Evolutionary conservation across 2,888 invertebrate species (phyloP).

Genomic region (Thereva unica): DNA sequence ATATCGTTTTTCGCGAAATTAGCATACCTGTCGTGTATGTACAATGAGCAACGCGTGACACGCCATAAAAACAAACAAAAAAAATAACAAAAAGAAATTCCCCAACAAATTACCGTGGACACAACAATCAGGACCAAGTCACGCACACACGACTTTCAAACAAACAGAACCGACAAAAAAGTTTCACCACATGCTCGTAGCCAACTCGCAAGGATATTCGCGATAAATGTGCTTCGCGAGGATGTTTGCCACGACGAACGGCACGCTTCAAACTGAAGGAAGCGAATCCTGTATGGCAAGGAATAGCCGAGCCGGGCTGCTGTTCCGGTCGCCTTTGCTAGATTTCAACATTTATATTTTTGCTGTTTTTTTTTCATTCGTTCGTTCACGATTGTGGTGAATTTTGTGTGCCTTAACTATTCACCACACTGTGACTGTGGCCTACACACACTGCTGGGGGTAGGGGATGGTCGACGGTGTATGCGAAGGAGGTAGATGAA

Average conservation of each 20-base stretch:
- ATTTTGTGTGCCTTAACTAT: slow-evolving; percentile 9
- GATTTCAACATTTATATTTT: not conserved
- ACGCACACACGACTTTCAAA: slow-evolving; percentile 8
- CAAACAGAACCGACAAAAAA: not conserved
- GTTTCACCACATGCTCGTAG: not conserved
- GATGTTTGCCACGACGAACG: slow-evolving; percentile 24
- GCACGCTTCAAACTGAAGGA: slow-evolving; percentile 27
- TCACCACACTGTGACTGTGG: not conserved
- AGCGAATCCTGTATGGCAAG: slow-evolving; percentile 24
- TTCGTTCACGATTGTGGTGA: slow-evolving; percentile 22
- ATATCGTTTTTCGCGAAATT: slow-evolving; percentile 3
- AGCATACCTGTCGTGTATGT: slow-evolving; percentile 10
- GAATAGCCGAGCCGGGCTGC: slow-evolving; percentile 2
- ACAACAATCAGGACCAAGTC: slow-evolving; percentile 19
- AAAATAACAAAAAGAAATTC: not conserved
- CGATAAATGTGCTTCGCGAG: not conserved
- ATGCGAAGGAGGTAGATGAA: too few species aligned
- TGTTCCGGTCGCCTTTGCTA: slow-evolving; percentile 19
- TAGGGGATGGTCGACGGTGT: too few species aligned
- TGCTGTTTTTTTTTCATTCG: not conserved
- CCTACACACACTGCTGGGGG: too few species aligned
- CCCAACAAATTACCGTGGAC: slow-evolving; percentile 27
- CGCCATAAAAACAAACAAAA: slow-evolving; percentile 27
- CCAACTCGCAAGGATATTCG: not conserved
- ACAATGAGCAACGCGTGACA: slow-evolving; percentile 25